Conservation (phyloP, 1,140 invertebrate genomes). For the Listronotus oregonensis region DNA sequence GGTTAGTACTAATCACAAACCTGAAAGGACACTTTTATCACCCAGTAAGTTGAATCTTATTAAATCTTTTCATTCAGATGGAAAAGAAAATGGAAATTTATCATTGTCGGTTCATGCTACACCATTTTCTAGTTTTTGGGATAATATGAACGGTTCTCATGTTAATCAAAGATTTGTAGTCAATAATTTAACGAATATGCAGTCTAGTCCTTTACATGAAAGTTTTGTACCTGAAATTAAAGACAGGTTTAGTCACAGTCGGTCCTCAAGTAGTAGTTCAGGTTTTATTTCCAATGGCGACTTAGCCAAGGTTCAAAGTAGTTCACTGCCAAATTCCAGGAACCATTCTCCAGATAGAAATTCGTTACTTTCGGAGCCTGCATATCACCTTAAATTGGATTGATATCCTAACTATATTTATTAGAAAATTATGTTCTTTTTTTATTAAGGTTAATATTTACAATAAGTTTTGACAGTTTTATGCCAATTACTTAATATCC, state of each 20-base stretch:
- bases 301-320: constrained; percentile 15
- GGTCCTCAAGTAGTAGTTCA: constrained; percentile 66
- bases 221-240: not conserved
- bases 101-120: not conserved
- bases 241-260: constrained; percentile 54
- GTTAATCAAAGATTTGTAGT: constrained; percentile 5
- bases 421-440: too few relatives aligned
- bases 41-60: constrained; percentile 7
- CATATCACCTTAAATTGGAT: not conserved
- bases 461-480: too few relatives aligned
- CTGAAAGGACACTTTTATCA: constrained; percentile 1
- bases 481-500: too few relatives aligned
- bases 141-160: constrained; percentile 1
- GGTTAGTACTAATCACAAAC: too few relatives aligned
- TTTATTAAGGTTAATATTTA: too few relatives aligned
- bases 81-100: constrained; percentile 7
- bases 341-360: constrained; percentile 30
- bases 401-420: too few relatives aligned
- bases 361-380: constrained; percentile 34
- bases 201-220: not conserved
- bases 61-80: constrained; percentile 8
- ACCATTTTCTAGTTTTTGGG: constrained; percentile 3
- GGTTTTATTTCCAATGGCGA: constrained; percentile 60
- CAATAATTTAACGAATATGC: constrained; percentile 1
- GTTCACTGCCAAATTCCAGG: constrained; percentile 24